Evolutionary conservation across 2,113 vertebrate species (phyloP).

Genomic region (Pseudopipra pipra): DNA sequence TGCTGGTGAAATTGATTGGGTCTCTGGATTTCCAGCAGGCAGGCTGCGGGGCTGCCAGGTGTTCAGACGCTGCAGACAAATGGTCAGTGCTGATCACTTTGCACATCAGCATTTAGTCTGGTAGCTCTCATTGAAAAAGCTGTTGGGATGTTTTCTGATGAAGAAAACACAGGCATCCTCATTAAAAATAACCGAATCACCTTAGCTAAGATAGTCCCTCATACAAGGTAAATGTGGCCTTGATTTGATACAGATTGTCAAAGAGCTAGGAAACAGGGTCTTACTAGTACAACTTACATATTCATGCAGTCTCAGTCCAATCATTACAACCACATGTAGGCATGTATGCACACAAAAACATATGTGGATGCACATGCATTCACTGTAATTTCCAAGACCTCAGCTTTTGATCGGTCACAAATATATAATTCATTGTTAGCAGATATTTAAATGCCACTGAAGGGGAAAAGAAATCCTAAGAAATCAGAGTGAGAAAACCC

Average conservation of each 20-base stretch:
- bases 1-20: accelerated
- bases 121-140: neutral
- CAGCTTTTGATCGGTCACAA: neutral
- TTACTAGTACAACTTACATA: neutral
- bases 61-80: neutral
- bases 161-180: neutral
- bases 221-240: neutral
- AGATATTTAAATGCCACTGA: neutral
- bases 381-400: neutral
- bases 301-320: neutral
- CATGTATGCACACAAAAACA: accelerated
- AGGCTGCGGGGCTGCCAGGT: neutral
- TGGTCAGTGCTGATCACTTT: neutral
- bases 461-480: neutral
- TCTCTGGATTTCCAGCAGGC: neutral
- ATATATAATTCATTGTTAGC: neutral
- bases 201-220: neutral
- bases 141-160: neutral
- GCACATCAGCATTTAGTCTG: accelerated
- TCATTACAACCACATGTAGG: neutral
- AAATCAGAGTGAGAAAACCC: neutral
- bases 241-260: neutral
- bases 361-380: accelerated
- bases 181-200: neutral
- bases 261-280: neutral